phyloP scores from a whole-genome alignment of 2,797 vertebrate species.

The Protosalanx chinensis region DNA sequence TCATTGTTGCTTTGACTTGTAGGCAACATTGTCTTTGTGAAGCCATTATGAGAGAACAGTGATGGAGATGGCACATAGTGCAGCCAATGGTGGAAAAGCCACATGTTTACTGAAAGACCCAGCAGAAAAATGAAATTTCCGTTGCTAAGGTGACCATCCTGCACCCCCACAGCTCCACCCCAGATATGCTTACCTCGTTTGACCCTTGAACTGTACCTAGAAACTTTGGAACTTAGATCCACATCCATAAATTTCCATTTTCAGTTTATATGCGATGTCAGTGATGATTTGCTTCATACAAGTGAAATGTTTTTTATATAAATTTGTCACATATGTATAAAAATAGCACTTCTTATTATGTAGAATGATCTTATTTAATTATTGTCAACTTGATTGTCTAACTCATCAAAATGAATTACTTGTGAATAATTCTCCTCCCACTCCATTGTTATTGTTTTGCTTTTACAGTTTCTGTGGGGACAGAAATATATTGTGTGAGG shows the following conservation, averaged over 20 bases:
- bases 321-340: no score
- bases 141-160: conserved; percentile 35
- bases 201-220: conserved; percentile 32
- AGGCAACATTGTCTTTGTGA: background rate
- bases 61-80: background rate
- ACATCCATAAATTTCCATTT: background rate
- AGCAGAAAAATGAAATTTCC: background rate
- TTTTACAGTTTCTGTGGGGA: no score
- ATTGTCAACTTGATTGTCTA: no score
- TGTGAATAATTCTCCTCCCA: no score
- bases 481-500: no score
- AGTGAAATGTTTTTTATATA: no score
- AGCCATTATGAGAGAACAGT: background rate
- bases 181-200: conserved; percentile 10
- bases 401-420: no score
- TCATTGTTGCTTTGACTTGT: background rate
- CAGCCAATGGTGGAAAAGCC: background rate
- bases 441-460: no score
- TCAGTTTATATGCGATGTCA: no score
- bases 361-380: no score
- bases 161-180: background rate
- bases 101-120: background rate
- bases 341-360: no score
- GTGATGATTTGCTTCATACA: no score
- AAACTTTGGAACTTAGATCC: background rate